Evolutionary conservation across 2,113 vertebrate genomes (phyloP).

Genomic region (Varanus salvator): DNA sequence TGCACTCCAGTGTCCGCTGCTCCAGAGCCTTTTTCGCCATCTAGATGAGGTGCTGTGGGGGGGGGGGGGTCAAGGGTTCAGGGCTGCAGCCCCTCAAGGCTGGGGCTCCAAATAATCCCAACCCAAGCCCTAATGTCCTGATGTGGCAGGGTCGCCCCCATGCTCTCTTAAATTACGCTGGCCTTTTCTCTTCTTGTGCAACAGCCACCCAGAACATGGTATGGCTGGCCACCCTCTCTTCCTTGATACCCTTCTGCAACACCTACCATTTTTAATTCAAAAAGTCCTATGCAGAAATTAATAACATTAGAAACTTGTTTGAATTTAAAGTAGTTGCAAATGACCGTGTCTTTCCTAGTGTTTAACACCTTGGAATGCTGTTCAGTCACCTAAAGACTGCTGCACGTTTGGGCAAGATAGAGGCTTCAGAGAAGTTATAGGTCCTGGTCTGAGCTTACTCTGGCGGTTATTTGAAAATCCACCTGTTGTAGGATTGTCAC

Average conservation of each 20-base stretch:
- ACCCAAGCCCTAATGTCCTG: too few species aligned
- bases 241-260: neutral
- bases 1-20: too few species aligned
- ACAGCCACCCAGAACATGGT: too few species aligned
- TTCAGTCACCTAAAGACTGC: neutral
- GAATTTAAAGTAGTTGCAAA: neutral
- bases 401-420: neutral
- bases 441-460: neutral
- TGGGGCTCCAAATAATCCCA: too few species aligned
- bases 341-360: neutral
- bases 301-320: neutral
- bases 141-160: too few species aligned
- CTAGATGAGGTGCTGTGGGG: too few species aligned
- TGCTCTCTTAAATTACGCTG: neutral
- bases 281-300: neutral
- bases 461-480: neutral
- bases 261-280: neutral
- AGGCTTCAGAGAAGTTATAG: neutral
- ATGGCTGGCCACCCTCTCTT: neutral
- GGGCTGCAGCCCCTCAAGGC: too few species aligned
- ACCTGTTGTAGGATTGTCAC: neutral
- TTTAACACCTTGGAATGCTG: neutral
- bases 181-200: neutral
- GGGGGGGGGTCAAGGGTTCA: too few species aligned
- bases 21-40: too few species aligned